Evolutionary conservation across 1,140 invertebrate species (phyloP), one percentile per base, ranked within the genome.

Genomic region (Leptopilina boulardi): DNA sequence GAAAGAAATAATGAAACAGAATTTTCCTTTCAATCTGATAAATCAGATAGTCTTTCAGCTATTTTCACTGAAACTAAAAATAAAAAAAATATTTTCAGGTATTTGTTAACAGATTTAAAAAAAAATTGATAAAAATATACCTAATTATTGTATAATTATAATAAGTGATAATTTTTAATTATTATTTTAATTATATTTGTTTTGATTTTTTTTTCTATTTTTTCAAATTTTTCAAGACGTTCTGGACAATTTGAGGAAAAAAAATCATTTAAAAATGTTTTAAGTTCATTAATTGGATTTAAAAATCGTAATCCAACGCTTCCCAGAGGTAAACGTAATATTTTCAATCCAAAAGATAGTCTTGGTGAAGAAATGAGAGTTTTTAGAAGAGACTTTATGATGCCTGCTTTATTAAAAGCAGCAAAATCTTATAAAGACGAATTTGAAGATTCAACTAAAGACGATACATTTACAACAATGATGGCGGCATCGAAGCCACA

Each of bases 291-390:
- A 8, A 59, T 80, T 0, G 73, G 51, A 9, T 79, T 79, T 74
- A 75, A 44, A 1, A 72, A n/a, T 26, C 59, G 59, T 1, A 66
- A 66, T 26, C 26, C 59, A 66, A 2, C 26, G 0, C 59, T 66
- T 66, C 73, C 82, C 1, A 73, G 51, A 9, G 79, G 79, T 3
- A 56, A 76, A 13, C 70, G 79, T 3, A 74, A 77, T n/a, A 47
- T 73, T 19, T 80, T 77, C 18, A 47, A 54, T 0, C 21, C 76
- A 11, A 56, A 76, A 3, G 76, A 77, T n/a, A 80, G 79, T 13
- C 47, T 80, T 1, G 76, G 79, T 47, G 79, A 80, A 30, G 79
- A 80, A 51, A 77, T 80, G 79, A 2, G 76, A 0, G 41, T 74
- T 15, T 80, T 80, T 34, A 23, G 79, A 0, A 70, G 59, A 15